A percentile compares a stretch with the other conserved stretches of the same genome.
These are phyloP conservation scores for Drosophila bipectinata DNA, from an alignment of 1,140 invertebrate genomes.

Conservation along the genomic window DNA sequence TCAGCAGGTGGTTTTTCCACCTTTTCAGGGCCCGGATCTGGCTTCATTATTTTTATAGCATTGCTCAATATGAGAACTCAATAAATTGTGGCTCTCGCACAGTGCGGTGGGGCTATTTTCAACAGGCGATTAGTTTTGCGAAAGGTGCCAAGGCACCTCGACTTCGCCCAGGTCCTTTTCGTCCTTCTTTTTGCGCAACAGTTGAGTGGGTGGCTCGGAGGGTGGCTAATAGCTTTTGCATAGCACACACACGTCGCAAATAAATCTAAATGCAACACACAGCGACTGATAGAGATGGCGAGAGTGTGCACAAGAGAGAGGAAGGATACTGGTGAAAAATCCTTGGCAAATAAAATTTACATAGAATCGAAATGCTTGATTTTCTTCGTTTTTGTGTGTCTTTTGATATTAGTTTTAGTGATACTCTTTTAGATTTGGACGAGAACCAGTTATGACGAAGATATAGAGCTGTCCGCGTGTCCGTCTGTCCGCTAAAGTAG, in stretches of 20 bases:
- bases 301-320: background rate
- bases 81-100: slow-evolving; percentile 68
- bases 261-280: slow-evolving; percentile 67
- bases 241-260: slow-evolving; percentile 57
- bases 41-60: slow-evolving; percentile 78
- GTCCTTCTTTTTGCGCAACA: slow-evolving; percentile 53
- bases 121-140: slow-evolving; percentile 75
- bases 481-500: too few species aligned
- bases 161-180: background rate
- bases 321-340: slow-evolving; percentile 75
- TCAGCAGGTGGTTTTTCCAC: slow-evolving; percentile 9
- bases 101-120: slow-evolving; percentile 62
- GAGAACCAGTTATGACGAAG: background rate
- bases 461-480: too few species aligned
- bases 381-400: background rate
- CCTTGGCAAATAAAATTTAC: slow-evolving; percentile 80
- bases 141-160: slow-evolving; percentile 45
- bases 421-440: background rate
- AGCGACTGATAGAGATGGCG: background rate
- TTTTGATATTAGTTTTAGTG: background rate
- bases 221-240: slow-evolving; percentile 70
- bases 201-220: slow-evolving; percentile 47
- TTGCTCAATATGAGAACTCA: slow-evolving; percentile 82
- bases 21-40: slow-evolving; percentile 26
- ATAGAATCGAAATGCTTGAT: slow-evolving; percentile 41